Evolutionary conservation across 2,797 vertebrate genomes (phyloP), one percentile per base, ranked within the genome.

Genomic region (Thaleichthys pacificus): DNA sequence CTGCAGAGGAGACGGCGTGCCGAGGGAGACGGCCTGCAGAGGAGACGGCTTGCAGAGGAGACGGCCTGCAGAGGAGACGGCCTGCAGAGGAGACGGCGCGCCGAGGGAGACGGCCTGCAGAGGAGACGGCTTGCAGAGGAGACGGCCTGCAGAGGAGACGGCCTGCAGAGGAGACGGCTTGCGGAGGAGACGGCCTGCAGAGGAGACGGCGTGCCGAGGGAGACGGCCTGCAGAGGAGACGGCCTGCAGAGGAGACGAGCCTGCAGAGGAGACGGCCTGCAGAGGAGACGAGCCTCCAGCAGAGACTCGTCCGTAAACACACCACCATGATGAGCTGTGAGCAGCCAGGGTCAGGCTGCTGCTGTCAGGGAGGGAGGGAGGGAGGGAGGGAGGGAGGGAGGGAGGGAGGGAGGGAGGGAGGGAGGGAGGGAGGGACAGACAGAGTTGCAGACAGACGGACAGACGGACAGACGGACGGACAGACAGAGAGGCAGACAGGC

Each of bases 201-300:
- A 78, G 83, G 78, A 49, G 84, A 72, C 84, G 82, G n/a, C n/a
- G n/a, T n/a, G n/a, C n/a, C n/a, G n/a, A n/a, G 80, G 76, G 83
- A 84, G 86, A 82, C 88, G 84, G 87, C 82, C 81, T n/a, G n/a
- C n/a, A n/a, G n/a, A n/a, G 76, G 83, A 84, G 86, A 82, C 88
- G 84, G 87, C 82, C 81, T n/a, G n/a, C n/a, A n/a, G n/a, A n/a
- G n/a, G n/a, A n/a, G n/a, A n/a, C n/a, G n/a, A n/a, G n/a, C n/a
- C n/a, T n/a, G n/a, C n/a, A n/a, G n/a, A n/a, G 76, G 83, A 84
- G 86, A 82, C 88, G 84, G 87, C 82, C 81, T 35, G 77, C 82
- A 84, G 87, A 78, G 83, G 78, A 49, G 84, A 72, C 84, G 82
- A 83, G 69, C 77, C 82, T 79, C 80, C 71, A 79, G 76, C 80